Evolutionary conservation across 2,888 invertebrate genomes (phyloP), one percentile per base, ranked within the genome.

Genomic region (Cylloceria caligata): DNA sequence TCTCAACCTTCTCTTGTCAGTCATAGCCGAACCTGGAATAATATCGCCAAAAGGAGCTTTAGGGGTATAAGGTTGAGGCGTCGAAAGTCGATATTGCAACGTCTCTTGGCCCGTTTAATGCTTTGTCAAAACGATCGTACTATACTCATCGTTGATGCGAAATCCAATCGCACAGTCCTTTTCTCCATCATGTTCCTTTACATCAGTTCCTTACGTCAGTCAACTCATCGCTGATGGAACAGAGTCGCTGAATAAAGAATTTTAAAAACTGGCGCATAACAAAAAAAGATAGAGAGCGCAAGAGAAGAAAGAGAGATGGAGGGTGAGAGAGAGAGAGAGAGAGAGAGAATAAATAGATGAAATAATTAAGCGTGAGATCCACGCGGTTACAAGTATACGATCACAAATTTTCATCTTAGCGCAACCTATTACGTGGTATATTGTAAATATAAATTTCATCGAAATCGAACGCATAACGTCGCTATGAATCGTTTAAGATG

Each of bases 361-460:
- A 60, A 60, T 60, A 60, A 60, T 60, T 16, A 34, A 60, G 60
- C 72, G 45, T 57, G 57, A 60, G n/a, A 34, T 47, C 19, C 42
- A 60, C 60, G 72, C 72, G 47, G 21, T 57, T 71, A 77, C 62
- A 80, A 77, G 76, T 80, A 83, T 80, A 80, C 82, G 80, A 77
- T 77, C 72, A 79, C 49, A 79, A 82, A 79, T 79, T 75, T 79
- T 82, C 79, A 78, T 82, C 72, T 72, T 79, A 79, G 78, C 19
- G 82, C 74, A 79, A 71, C 34, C 69, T 78, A 75, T 79, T 75
- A 82, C 57, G 49, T 79, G 82, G 78, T 79, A 82, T 45, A 82
- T 82, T 82, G 82, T 82, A 82, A 82, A 82, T 82, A 82, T 74
- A 81, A 78, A 76, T 76, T 75, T 71, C 65, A 60, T 65, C 65